Conservation (phyloP, 2,888 invertebrate species). For the Hermaeophaga mercurialis region DNA sequence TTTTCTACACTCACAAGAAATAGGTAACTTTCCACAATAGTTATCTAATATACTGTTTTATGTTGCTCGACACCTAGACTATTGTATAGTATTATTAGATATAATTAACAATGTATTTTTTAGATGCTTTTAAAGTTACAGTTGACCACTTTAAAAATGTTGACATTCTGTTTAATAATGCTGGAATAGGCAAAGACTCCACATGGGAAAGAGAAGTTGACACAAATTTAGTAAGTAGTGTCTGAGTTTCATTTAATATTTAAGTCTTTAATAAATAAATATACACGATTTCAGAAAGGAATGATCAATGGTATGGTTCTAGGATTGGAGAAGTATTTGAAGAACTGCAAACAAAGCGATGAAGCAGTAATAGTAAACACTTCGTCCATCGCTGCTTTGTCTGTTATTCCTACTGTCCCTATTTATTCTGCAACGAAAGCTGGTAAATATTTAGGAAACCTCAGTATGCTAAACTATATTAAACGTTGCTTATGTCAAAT, state of each 20-base stretch:
- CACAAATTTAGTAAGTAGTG: conserved; percentile 38
- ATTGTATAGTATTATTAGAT: too few species aligned
- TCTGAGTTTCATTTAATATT: too few species aligned
- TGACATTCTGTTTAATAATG: conserved; percentile 42
- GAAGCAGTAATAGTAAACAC: neutral
- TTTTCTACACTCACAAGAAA: too few species aligned
- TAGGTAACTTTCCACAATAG: too few species aligned
- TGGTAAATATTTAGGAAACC: too few species aligned
- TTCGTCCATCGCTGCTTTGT: neutral
- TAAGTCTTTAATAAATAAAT: too few species aligned
- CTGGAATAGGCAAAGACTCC: conserved; percentile 36
- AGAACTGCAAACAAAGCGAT: conserved; percentile 26
- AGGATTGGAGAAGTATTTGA: conserved; percentile 30
- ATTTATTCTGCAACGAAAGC: neutral
- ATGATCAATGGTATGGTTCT: conserved; percentile 28
- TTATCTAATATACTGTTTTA: too few species aligned
- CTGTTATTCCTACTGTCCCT: neutral
- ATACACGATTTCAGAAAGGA: conserved; percentile 35
- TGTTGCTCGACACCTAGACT: too few species aligned
- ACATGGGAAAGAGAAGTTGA: conserved; percentile 37
- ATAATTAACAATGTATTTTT: too few species aligned
- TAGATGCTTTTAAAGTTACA: conserved; percentile 34
- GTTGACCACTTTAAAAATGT: conserved; percentile 35
- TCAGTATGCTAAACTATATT: too few species aligned
- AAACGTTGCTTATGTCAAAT: too few species aligned